Evolutionary conservation across 2,888 invertebrate genomes (phyloP).

Genomic region (Habroteleia sp.): DNA sequence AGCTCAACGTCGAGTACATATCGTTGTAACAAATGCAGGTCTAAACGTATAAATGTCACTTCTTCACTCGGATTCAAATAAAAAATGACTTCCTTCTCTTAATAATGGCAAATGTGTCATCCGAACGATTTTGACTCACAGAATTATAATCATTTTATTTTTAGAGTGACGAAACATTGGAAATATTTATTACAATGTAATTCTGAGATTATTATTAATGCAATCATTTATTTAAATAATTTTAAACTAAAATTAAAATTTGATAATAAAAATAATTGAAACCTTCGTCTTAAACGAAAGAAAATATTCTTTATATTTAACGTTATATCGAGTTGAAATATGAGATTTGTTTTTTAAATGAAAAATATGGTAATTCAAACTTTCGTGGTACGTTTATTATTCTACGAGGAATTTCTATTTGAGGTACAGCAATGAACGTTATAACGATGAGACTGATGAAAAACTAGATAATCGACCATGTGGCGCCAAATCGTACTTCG

Average conservation of each 20-base stretch:
- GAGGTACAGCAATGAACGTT: constrained; percentile 8
- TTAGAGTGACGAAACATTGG: not conserved
- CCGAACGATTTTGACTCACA: constrained; percentile 19
- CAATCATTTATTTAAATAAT: no score
- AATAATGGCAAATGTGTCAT: constrained; percentile 42
- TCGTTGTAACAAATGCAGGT: constrained; percentile 51
- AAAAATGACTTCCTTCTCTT: constrained; percentile 57
- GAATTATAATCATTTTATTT: constrained; percentile 28
- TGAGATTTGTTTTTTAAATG: no score
- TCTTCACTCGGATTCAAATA: constrained; percentile 42
- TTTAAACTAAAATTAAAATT: no score
- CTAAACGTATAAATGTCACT: constrained; percentile 60
- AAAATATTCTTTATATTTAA: no score
- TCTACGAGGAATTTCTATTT: no score
- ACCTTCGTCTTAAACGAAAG: no score
- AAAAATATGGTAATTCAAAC: no score
- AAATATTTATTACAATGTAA: constrained; percentile 7
- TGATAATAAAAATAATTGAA: no score
- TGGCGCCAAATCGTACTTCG: constrained; percentile 67
- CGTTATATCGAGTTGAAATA: no score
- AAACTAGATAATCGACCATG: constrained; percentile 55
- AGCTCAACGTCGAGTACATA: constrained; percentile 50
- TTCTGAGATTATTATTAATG: no score
- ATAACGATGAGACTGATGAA: constrained; percentile 22
- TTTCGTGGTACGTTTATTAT: no score